These are phyloP conservation scores for Oophaga pumilio DNA, from an alignment of 2,113 vertebrate genomes.

Conservation along the genomic window DNA sequence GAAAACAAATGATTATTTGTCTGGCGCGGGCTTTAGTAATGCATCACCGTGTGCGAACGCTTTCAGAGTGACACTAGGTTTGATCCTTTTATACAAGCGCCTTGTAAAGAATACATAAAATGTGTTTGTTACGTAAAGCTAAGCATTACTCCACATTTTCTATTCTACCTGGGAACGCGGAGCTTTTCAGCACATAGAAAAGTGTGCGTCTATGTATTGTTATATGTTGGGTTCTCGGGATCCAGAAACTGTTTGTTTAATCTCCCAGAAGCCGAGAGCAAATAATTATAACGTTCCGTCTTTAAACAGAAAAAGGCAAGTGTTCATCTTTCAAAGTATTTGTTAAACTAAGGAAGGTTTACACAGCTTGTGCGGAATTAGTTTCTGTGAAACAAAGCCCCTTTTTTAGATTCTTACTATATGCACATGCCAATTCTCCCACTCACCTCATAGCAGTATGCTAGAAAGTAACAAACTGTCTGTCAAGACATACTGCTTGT, in stretches of 20 bases:
- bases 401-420: not conserved
- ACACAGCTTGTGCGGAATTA: conserved; percentile 37
- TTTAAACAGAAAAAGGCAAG: conserved; percentile 33
- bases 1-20: conserved; percentile 16
- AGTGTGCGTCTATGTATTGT: not conserved
- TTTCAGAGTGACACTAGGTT: not conserved
- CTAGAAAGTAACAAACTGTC: conserved; percentile 13
- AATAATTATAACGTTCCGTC: conserved; percentile 27
- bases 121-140: not conserved
- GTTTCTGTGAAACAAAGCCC: conserved; percentile 20
- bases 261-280: conserved; percentile 7
- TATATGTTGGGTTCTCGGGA: not conserved
- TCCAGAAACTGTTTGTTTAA: conserved; percentile 21
- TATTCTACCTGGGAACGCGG: not conserved
- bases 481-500: conserved; percentile 6
- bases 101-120: not conserved
- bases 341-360: conserved; percentile 32
- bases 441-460: conserved; percentile 30
- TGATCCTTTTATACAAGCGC: not conserved
- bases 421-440: conserved; percentile 40
- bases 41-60: not conserved
- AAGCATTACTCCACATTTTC: not conserved
- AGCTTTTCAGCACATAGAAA: not conserved
- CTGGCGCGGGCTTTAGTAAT: not conserved
- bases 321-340: conserved; percentile 12